These are phyloP conservation scores for Protonemura montana DNA, from an alignment of 2,888 invertebrate species.

Conservation along the genomic window DNA sequence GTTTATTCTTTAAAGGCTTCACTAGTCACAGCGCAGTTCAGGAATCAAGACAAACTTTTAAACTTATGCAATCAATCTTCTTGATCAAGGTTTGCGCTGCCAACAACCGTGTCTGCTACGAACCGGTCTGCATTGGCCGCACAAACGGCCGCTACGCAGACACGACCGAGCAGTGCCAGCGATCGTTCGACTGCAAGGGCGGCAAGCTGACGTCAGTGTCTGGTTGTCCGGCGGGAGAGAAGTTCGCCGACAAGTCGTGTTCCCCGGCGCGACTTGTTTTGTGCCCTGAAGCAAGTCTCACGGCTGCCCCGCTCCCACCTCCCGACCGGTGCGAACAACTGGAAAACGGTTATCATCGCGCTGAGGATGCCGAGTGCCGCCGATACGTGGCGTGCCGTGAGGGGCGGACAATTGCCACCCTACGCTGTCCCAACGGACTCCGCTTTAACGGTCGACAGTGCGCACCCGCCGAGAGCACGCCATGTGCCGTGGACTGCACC, in stretches of 20 bases:
- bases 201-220: slow-evolving; percentile 60
- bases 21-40: too few species aligned
- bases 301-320: slow-evolving; percentile 54
- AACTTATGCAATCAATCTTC: neutral
- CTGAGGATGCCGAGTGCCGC: slow-evolving; percentile 53
- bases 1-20: too few species aligned
- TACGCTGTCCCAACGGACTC: slow-evolving; percentile 54
- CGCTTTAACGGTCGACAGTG: slow-evolving; percentile 55
- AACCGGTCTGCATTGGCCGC: slow-evolving; percentile 67
- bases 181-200: slow-evolving; percentile 63
- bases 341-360: slow-evolving; percentile 55
- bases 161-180: slow-evolving; percentile 65
- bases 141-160: slow-evolving; percentile 67
- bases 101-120: slow-evolving; percentile 64
- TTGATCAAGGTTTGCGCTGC: slow-evolving; percentile 51
- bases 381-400: slow-evolving; percentile 55
- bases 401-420: slow-evolving; percentile 54
- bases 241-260: slow-evolving; percentile 51
- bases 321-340: slow-evolving; percentile 54
- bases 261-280: slow-evolving; percentile 37
- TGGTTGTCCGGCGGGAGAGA: slow-evolving; percentile 50
- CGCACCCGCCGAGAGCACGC: slow-evolving; percentile 51
- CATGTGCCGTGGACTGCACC: slow-evolving; percentile 58
- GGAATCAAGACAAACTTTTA: too few species aligned
- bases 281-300: slow-evolving; percentile 62